Evolutionary conservation across 2,888 invertebrate genomes (phyloP).

Genomic region (Cephus pygmeus): DNA sequence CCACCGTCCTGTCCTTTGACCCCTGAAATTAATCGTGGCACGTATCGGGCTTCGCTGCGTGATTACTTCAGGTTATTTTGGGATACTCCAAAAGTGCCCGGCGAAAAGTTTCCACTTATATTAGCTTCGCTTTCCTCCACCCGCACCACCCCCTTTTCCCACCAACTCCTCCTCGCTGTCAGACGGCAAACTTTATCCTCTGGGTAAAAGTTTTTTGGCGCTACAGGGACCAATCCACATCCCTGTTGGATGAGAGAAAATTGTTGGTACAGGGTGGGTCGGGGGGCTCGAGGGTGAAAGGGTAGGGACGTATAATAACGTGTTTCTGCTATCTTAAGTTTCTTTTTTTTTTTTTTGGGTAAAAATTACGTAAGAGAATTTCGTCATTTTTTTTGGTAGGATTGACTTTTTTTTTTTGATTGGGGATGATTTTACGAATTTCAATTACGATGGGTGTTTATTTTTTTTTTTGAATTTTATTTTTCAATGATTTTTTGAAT

Average conservation of each 20-base stretch:
- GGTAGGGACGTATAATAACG: background rate
- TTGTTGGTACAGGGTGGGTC: background rate
- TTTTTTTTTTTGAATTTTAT: background rate
- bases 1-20: slow-evolving; percentile 4
- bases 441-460: background rate
- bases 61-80: slow-evolving; percentile 46
- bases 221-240: background rate
- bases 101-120: slow-evolving; percentile 41
- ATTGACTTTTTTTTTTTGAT: background rate
- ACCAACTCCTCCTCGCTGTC: background rate
- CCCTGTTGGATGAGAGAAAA: background rate
- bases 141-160: background rate
- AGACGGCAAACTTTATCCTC: background rate
- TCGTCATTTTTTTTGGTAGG: background rate
- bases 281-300: background rate
- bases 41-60: slow-evolving; percentile 38
- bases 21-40: slow-evolving; percentile 10
- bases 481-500: background rate
- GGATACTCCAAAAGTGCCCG: slow-evolving; percentile 43
- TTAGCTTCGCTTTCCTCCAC: slow-evolving; percentile 26
- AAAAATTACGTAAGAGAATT: background rate
- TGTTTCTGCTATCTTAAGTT: background rate
- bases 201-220: background rate
- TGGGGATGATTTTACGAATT: background rate
- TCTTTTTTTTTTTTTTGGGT: background rate